Conservation (phyloP, 1,140 invertebrate species). For the Yoshiicerus persimilis region DNA sequence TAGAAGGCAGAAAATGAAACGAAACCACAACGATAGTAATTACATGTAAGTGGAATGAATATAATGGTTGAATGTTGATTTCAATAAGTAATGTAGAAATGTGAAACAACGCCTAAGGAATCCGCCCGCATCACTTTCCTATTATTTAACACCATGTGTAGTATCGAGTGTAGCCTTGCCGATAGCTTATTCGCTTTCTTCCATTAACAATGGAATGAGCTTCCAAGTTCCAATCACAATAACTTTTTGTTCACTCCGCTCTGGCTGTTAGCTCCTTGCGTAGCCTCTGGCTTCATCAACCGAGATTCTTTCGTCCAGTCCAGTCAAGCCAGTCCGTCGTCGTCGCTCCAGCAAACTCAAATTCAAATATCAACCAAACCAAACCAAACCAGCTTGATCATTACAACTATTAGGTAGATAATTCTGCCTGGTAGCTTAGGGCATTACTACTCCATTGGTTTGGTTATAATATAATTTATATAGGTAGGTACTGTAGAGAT, state of each 20-base stretch:
- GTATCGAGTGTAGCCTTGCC: background rate
- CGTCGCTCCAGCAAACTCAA: background rate
- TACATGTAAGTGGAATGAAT: background rate
- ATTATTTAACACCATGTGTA: background rate
- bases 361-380: background rate
- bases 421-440: background rate
- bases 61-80: background rate
- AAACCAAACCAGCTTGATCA: background rate
- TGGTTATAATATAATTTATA: background rate
- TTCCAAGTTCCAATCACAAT: constrained; percentile 15
- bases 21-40: background rate
- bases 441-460: background rate
- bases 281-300: background rate
- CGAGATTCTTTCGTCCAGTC: constrained; percentile 2
- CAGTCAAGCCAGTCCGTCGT: background rate
- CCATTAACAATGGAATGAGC: constrained; percentile 13
- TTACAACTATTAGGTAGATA: background rate
- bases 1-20: background rate
- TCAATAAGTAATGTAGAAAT: background rate
- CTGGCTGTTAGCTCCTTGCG: background rate
- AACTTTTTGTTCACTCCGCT: background rate
- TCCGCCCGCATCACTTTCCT: background rate
- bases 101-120: background rate
- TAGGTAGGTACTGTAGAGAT: no score
- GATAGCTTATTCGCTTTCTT: background rate